Evolutionary conservation across 1,140 invertebrate species (phyloP).

Genomic region (Tribolium madens): DNA sequence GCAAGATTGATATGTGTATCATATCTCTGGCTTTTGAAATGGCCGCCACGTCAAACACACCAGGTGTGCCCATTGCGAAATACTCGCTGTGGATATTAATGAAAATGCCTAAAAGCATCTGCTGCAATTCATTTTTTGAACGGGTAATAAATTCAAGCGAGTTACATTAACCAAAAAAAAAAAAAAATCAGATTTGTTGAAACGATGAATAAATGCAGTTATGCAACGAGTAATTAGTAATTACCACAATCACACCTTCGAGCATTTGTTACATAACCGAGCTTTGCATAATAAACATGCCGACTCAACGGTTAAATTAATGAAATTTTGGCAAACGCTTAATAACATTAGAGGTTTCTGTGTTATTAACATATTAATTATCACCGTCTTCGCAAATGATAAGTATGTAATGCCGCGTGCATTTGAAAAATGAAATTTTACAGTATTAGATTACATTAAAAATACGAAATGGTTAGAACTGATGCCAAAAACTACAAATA

Average conservation of each 20-base stretch:
- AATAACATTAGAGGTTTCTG: constrained; percentile 10
- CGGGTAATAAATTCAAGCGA: background rate
- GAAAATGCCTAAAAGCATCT: background rate
- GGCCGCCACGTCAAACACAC: too few relatives aligned
- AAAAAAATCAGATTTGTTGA: background rate
- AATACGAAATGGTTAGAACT: too few relatives aligned
- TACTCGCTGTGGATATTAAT: background rate
- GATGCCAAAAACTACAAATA: too few relatives aligned
- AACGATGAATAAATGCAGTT: constrained; percentile 10
- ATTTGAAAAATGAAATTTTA: background rate
- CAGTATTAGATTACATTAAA: background rate
- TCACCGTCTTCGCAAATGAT: background rate
- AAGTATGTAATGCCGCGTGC: background rate
- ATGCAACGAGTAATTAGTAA: background rate
- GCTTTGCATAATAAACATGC: background rate
- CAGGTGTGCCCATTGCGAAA: too few relatives aligned
- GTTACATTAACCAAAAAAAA: background rate
- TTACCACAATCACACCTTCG: constrained; percentile 23
- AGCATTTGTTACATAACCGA: background rate
- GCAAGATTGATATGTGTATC: too few relatives aligned
- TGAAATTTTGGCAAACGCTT: constrained; percentile 28
- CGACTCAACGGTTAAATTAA: constrained; percentile 14
- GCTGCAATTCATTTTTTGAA: background rate
- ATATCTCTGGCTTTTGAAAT: too few relatives aligned
- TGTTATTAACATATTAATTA: constrained; percentile 24